phyloP scores from a whole-genome alignment of 2,797 vertebrate species.

The Oreortyx pictus region DNA sequence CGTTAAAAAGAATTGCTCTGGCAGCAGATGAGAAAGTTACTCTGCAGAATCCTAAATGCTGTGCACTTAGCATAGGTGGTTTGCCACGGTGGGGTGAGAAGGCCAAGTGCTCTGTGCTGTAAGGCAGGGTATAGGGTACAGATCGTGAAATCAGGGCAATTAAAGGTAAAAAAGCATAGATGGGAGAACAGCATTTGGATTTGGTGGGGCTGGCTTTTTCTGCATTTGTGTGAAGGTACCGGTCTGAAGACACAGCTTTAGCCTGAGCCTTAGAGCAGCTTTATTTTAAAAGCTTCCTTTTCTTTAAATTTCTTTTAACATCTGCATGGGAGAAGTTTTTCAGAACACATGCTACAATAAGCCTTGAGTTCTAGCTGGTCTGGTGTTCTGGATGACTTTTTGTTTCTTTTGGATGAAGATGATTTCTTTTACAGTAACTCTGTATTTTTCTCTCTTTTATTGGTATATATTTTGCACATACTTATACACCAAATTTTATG shows the following conservation, averaged over 20 bases:
- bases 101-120: slow-evolving; percentile 37
- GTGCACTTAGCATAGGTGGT: not conserved
- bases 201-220: not conserved
- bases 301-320: slow-evolving; percentile 40
- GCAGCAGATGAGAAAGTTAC: not conserved
- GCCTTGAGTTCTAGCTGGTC: slow-evolving; percentile 54
- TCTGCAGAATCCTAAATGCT: not conserved
- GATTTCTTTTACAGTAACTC: slow-evolving; percentile 65
- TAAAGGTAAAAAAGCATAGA: not conserved
- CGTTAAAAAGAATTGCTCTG: not conserved
- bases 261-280: slow-evolving; percentile 22
- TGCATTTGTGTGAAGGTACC: not conserved
- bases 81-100: not conserved
- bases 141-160: slow-evolving; percentile 31
- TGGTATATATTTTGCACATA: slow-evolving; percentile 61
- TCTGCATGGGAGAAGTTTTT: slow-evolving; percentile 69
- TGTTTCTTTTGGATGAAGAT: slow-evolving; percentile 50
- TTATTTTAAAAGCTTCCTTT: slow-evolving; percentile 25
- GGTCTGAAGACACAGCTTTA: slow-evolving; percentile 5
- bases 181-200: not conserved
- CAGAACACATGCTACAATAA: slow-evolving; percentile 57
- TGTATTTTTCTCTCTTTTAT: slow-evolving; percentile 50
- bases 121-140: slow-evolving; percentile 9
- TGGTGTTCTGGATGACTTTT: slow-evolving; percentile 68
- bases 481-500: slow-evolving; percentile 42